Evolutionary conservation across 2,113 vertebrate species (phyloP).

Genomic region (Sylvietta virens): DNA sequence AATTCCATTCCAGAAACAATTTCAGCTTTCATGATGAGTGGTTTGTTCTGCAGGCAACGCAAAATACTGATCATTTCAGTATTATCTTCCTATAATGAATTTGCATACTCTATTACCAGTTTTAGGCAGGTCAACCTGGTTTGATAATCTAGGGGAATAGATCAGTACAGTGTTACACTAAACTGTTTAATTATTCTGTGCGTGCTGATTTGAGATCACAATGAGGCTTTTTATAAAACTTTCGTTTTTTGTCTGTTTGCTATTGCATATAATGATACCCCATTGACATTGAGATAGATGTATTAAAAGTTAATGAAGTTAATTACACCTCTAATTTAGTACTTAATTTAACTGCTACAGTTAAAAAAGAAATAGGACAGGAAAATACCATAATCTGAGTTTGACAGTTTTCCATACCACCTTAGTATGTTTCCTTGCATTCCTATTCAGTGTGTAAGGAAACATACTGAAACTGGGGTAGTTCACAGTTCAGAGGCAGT

Average conservation of each 20-base stretch:
- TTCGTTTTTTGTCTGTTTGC: neutral
- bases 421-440: neutral
- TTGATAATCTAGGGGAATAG: neutral
- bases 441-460: neutral
- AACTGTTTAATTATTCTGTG: neutral
- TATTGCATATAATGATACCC: neutral
- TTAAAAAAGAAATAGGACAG: neutral
- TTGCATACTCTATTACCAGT: neutral
- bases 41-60: neutral
- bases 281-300: neutral
- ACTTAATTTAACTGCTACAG: neutral
- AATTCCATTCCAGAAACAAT: neutral
- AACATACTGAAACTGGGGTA: neutral
- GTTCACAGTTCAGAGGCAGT: neutral
- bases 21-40: neutral
- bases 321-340: neutral
- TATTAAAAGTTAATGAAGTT: neutral
- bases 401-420: neutral
- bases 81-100: neutral
- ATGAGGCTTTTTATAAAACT: neutral
- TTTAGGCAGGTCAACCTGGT: neutral
- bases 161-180: neutral
- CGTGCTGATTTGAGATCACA: neutral
- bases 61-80: neutral
- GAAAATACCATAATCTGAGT: neutral